These are phyloP conservation scores for Brachionichthys hirsutus DNA, from an alignment of 2,113 vertebrate genomes.

Conservation along the genomic window DNA sequence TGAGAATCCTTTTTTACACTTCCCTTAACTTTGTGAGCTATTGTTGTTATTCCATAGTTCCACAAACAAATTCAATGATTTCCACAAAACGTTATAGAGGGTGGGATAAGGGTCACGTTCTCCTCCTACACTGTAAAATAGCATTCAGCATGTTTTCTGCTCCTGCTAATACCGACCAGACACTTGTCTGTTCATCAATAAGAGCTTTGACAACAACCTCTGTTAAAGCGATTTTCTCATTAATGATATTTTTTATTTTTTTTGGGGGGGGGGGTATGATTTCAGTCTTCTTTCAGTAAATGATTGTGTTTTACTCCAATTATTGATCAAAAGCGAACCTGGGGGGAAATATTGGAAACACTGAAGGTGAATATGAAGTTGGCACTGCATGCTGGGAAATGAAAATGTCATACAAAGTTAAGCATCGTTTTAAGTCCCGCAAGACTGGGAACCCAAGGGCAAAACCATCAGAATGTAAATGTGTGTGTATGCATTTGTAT, in stretches of 20 bases:
- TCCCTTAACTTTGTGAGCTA: no score
- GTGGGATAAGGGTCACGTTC: no score
- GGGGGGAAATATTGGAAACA: not conserved
- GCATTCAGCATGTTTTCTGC: no score
- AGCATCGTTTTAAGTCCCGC: slow-evolving; percentile 26
- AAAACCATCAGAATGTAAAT: slow-evolving; percentile 14
- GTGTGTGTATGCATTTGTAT: slow-evolving; percentile 13
- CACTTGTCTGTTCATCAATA: not conserved
- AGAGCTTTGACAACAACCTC: slow-evolving; percentile 2
- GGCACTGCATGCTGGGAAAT: slow-evolving; percentile 5
- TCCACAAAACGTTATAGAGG: no score
- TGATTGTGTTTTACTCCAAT: slow-evolving; percentile 20
- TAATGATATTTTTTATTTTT: not conserved
- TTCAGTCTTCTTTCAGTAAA: slow-evolving; percentile 1
- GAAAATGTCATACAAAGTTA: slow-evolving; percentile 41
- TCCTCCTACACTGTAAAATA: no score
- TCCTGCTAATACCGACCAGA: no score
- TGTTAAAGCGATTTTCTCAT: not conserved
- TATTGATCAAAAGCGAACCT: slow-evolving; percentile 10
- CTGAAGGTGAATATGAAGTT: slow-evolving; percentile 23
- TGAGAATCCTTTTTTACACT: no score
- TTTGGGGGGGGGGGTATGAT: no score
- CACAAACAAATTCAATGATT: no score
- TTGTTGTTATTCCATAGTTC: no score
- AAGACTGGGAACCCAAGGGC: slow-evolving; percentile 3